Base-by-base conservation (phyloP, 2,888 invertebrate genomes). In the Caenorhabditis sp. region DNA sequence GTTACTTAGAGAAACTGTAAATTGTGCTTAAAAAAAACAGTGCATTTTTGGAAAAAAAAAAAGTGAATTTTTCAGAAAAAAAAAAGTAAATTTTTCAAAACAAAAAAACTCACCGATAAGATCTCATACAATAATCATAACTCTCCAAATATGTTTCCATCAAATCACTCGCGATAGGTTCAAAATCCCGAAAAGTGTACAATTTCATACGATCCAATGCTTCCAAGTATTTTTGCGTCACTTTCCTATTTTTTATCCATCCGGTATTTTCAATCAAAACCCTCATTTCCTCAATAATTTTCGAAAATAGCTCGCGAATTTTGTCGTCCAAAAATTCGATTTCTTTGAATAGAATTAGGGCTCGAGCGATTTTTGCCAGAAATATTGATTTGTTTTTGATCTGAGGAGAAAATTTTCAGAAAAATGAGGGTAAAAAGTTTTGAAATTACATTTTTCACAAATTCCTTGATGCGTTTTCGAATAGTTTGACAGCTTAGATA, bases 201-300 rank as follows among this genome's bases (percentile, higher is more conserved):
- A 65, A 58, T 26, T 51, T 58, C 24, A 65, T 58, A 3, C 49
- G 36, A 6, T 58, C 31, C 14, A 65, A 57, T n/a, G 65, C 58
- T 19, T 58, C 21, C 6, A 23, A 17, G 53, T 58, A 65, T 5
- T 55, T 6, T 26, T 65, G 24, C 4, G 53, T 14, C 59, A 37
- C 65, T n/a, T 19, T 26, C 10, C 51, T 37, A 3, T n/a, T 24
- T 0, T 8, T 51, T 1, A 21, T 53, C 65, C 65, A 65, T n/a
- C 51, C 51, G 37, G 65, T 65, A 17, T 23, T 50, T 58, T 36
- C 49, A 21, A 65, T 24, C n/a, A 37, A 27, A 23, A 51, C 51
- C 10, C 27, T 17, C 17, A 65, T 37, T 36, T 23, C 53, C 12
- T 23, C 17, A 19, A 58, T 65, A n/a, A 65, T 21, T 23, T 65